A percentile compares a stretch with the other conserved stretches of the same genome.
Evolutionary conservation across 2,113 vertebrate genomes (phyloP).

Genomic region (Hemiprocne comata): DNA sequence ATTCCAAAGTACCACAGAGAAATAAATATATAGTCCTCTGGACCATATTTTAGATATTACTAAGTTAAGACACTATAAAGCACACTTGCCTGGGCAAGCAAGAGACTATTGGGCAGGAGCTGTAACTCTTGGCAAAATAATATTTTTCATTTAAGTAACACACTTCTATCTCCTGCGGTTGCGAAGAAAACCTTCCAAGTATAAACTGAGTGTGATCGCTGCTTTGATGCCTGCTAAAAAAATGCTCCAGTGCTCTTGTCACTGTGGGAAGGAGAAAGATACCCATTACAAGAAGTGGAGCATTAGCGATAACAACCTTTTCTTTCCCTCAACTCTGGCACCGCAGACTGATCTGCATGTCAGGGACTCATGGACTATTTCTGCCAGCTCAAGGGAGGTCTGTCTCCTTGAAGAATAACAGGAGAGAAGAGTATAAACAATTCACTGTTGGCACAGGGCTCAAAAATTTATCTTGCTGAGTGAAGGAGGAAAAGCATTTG

Average conservation of each 20-base stretch:
- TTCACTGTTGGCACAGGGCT: accelerated
- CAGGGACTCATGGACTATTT: neutral
- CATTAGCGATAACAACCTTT: neutral
- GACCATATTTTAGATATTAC: neutral
- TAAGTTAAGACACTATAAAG: neutral
- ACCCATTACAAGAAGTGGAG: accelerated
- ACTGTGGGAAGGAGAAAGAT: neutral
- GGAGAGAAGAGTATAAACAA: neutral
- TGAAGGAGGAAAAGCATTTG: neutral
- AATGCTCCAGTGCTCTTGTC: neutral
- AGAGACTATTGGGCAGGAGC: neutral
- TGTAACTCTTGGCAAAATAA: neutral
- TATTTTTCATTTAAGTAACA: neutral
- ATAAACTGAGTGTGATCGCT: neutral
- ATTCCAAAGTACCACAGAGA: neutral
- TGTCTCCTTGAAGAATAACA: neutral
- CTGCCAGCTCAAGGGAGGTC: neutral
- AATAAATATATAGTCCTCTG: neutral
- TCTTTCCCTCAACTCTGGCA: neutral
- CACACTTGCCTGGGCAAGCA: neutral
- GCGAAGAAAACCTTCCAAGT: neutral
- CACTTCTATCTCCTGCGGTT: neutral
- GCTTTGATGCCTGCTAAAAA: neutral
- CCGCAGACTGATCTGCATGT: accelerated
- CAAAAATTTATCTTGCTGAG: neutral